These are phyloP conservation scores for Equus przewalskii DNA, from an alignment of 2,113 vertebrate species.

Conservation along the genomic window DNA sequence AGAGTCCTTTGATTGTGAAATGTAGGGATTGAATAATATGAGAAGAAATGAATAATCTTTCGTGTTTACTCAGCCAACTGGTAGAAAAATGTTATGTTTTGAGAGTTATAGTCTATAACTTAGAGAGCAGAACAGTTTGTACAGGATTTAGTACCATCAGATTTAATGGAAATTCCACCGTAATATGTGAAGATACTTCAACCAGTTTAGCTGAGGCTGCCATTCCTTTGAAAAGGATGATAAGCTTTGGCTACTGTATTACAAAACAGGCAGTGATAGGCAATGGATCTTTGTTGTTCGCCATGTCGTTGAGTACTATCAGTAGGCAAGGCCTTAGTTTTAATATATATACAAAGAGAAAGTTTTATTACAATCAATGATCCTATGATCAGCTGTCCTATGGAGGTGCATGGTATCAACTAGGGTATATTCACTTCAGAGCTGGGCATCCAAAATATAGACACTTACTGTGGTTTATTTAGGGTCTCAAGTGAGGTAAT, in stretches of 20 bases:
- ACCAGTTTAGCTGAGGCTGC: neutral
- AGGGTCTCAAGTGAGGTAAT: neutral
- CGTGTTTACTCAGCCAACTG: neutral
- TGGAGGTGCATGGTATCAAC: neutral
- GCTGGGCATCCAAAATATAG: neutral
- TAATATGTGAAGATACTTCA: neutral
- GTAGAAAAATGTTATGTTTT: neutral
- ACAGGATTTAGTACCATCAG: neutral
- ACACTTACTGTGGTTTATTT: neutral
- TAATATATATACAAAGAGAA: neutral
- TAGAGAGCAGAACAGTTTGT: neutral
- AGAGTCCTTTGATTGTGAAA: neutral
- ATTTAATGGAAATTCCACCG: neutral
- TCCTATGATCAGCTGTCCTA: neutral
- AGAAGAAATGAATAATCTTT: neutral
- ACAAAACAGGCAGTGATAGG: neutral
- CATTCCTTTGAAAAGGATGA: neutral
- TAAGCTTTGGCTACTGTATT: neutral
- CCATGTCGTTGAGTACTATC: neutral
- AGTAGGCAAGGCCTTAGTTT: neutral
- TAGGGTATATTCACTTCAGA: neutral
- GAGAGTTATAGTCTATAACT: neutral
- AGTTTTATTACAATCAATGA: neutral
- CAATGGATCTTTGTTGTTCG: neutral
- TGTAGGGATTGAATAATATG: neutral